Conservation (phyloP, 2,113 vertebrate species). For the Sturnus vulgaris region DNA sequence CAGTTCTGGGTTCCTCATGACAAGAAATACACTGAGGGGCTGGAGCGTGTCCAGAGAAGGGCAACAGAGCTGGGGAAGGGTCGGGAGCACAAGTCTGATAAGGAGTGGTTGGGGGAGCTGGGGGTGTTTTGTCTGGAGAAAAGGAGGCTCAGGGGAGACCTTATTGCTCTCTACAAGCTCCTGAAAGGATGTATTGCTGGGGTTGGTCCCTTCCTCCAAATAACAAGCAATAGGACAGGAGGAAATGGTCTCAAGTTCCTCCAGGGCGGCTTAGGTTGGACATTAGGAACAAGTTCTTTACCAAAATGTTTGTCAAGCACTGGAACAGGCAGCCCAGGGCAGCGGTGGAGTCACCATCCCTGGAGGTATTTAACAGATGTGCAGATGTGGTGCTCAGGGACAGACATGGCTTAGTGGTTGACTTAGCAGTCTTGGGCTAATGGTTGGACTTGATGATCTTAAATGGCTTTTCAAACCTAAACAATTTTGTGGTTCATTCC, state of each 20-base stretch:
- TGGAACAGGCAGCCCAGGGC: background rate
- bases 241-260: background rate
- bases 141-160: background rate
- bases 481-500: background rate
- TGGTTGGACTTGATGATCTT: background rate
- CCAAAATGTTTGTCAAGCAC: background rate
- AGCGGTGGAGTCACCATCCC: background rate
- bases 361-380: background rate
- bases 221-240: background rate
- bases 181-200: background rate
- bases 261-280: background rate
- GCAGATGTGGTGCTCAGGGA: background rate
- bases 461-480: background rate
- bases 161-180: background rate
- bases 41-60: background rate
- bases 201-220: no score
- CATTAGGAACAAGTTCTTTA: background rate
- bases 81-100: background rate
- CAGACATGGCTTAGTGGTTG: background rate
- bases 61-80: accelerated
- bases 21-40: background rate
- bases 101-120: background rate
- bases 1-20: accelerated
- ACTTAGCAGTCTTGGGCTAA: background rate
- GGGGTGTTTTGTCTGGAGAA: background rate